These are phyloP conservation scores for Morpho helenor DNA, from an alignment of 2,888 invertebrate genomes.

Conservation along the genomic window DNA sequence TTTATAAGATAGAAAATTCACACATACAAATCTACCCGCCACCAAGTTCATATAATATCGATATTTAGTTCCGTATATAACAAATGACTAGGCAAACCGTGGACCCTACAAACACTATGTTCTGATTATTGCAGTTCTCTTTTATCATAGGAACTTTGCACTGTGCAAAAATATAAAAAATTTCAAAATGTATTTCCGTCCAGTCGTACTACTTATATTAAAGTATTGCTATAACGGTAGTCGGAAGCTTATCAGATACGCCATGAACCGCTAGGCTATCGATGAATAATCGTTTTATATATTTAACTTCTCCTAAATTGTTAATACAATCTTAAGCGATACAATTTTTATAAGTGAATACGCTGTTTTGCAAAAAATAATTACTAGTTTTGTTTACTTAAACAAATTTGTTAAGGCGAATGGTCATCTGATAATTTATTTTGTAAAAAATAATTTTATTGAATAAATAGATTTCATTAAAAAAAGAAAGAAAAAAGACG, in stretches of 20 bases:
- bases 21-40: slow-evolving; percentile 44
- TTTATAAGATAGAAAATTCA: slow-evolving; percentile 35
- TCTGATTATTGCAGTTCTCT: slow-evolving; percentile 38
- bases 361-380: slow-evolving; percentile 17
- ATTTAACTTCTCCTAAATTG: slow-evolving; percentile 50
- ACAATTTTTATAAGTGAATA: slow-evolving; percentile 40
- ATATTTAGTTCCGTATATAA: slow-evolving; percentile 56
- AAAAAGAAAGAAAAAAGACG: too few relatives aligned
- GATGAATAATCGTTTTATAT: slow-evolving; percentile 38
- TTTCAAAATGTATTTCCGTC: not conserved
- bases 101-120: slow-evolving; percentile 56
- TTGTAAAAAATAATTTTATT: too few relatives aligned
- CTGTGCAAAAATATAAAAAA: slow-evolving; percentile 59
- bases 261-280: slow-evolving; percentile 55
- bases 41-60: slow-evolving; percentile 52
- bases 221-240: slow-evolving; percentile 41
- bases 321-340: slow-evolving; percentile 66
- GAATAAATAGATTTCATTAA: too few relatives aligned
- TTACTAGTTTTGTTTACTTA: not conserved
- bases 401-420: not conserved
- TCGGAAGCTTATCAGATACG: slow-evolving; percentile 58
- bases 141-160: slow-evolving; percentile 72
- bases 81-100: slow-evolving; percentile 75
- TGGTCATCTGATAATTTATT: not conserved
- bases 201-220: slow-evolving; percentile 34